Evolutionary conservation across 1,140 invertebrate genomes (phyloP), one percentile per base, ranked within the genome.

Genomic region (Scaptomyza pallida): DNA sequence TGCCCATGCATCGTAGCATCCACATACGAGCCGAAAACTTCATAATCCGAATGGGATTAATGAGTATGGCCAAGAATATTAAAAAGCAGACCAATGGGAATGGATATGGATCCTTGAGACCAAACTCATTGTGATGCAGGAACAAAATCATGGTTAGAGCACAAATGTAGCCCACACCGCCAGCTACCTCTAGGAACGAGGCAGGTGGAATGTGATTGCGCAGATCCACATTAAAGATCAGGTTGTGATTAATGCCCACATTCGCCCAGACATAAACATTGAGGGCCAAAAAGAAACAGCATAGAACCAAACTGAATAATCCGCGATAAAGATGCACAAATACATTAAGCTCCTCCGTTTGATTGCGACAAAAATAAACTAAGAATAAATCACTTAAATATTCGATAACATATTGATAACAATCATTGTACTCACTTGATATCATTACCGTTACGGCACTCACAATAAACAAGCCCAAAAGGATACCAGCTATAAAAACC

Each of bases 201-300:
- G 95, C 93, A 64, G 95, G 94, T 2, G 94, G 72, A 21, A 92
- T 78, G 90, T 95, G 94, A 77, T 95, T 93, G 21, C 95, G 90
- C 1, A 95, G 95, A 91, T 96, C 94, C 13, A 96, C 91, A 89
- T 96, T 95, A 78, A 96, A 96, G 57, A 96, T 96, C 0, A 96
- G 92, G 0, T 96, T 95, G 89, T 96, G 95, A 90, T 96, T 96
- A 12, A 96, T 95, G 41, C 96, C 95, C n/a, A 94, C 93, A 30
- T 92, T 93, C 51, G 94, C 92, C 95, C 95, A 96, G 45, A 94
- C 94, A 76, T 95, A 94, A 0, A 92, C 94, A 90, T 96, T 96
- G 33, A 95, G 91, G 10, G 95, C 94, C 59, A 95, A 92, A 2
- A 95, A 91, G 73, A 95, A 95, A 1, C 94, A 89, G 70, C 93